These are phyloP conservation scores for Drosophila mimetica DNA, from an alignment of 2,888 invertebrate species.

Conservation along the genomic window DNA sequence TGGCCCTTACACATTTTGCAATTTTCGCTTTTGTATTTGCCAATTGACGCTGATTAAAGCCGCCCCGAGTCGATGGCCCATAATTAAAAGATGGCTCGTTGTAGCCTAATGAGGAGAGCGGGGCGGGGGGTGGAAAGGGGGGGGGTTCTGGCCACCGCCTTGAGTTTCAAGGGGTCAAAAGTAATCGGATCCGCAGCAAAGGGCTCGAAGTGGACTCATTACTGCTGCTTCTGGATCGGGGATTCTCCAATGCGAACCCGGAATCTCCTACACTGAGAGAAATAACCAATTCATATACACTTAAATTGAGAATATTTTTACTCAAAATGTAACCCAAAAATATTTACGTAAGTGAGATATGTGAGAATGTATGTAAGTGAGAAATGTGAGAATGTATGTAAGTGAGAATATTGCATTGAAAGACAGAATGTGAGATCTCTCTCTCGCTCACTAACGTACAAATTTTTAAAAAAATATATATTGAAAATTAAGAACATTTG, in stretches of 20 bases:
- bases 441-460: too few relatives aligned
- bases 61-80: constrained; percentile 63
- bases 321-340: too few relatives aligned
- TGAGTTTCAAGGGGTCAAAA: constrained; percentile 10
- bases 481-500: too few relatives aligned
- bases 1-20: constrained; percentile 52
- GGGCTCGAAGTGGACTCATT: background rate
- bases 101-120: constrained; percentile 53
- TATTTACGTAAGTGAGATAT: too few relatives aligned
- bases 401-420: too few relatives aligned
- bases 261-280: too few relatives aligned
- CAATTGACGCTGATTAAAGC: constrained; percentile 75
- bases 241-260: background rate
- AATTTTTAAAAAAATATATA: too few relatives aligned
- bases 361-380: too few relatives aligned
- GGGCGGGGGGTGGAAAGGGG: constrained; percentile 1
- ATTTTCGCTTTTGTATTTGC: constrained; percentile 73
- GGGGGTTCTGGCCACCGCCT: background rate
- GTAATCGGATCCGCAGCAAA: constrained; percentile 23
- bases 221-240: background rate
- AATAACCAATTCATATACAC: too few relatives aligned
- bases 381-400: too few relatives aligned
- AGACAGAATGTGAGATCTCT: too few relatives aligned
- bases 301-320: too few relatives aligned
- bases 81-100: constrained; percentile 67